Evolutionary conservation across 2,797 vertebrate species (phyloP), one percentile per base, ranked within the genome.

Genomic region (Pampus argenteus): DNA sequence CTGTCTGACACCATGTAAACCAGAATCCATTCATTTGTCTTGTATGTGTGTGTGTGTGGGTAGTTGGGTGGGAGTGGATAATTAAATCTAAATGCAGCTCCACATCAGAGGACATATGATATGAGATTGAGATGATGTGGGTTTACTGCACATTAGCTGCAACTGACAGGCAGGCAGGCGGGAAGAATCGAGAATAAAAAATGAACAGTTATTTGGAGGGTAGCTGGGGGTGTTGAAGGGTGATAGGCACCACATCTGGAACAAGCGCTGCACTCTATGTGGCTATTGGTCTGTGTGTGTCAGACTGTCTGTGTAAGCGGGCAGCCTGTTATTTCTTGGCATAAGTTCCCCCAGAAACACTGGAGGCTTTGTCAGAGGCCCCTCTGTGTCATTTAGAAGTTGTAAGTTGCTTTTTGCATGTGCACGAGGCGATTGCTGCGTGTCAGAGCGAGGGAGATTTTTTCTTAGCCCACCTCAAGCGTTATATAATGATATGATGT

Each of bases 301-400:
- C 70, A 71, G 80, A 84, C 79, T 7, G 60, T 77, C 70, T 82
- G 65, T 77, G 63, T 80, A 71, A 81, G 74, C 68, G 81, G 68
- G 66, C 82, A 71, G 84, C 54, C 76, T 77, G 87, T 87, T 78
- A 84, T 83, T 86, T 84, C 81, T 83, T 88, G 86, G 84, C 83
- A 83, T 51, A 26, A 9, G 67, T 64, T 79, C 60, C 55, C 57
- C 50, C 67, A 63, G 61, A 87, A 89, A 91, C 90, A 93, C 83
- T 88, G 69, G 62, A 61, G 81, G 75, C 88, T 89, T 91, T 91
- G 86, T 91, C 71, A 81, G 74, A 81, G 74, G 68, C 62, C 52
- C 79, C 64, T 74, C 49, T 40, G 75, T 62, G 68, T 82, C 85
- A 71, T 81, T 88, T 71, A 71, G 64, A 81, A 79, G 79, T 63